Percentiles rank a stretch among this genome's conserved stretches.
These are phyloP conservation scores for Acanthopagrus latus DNA, from an alignment of 2,797 vertebrate genomes.

Conservation along the genomic window DNA sequence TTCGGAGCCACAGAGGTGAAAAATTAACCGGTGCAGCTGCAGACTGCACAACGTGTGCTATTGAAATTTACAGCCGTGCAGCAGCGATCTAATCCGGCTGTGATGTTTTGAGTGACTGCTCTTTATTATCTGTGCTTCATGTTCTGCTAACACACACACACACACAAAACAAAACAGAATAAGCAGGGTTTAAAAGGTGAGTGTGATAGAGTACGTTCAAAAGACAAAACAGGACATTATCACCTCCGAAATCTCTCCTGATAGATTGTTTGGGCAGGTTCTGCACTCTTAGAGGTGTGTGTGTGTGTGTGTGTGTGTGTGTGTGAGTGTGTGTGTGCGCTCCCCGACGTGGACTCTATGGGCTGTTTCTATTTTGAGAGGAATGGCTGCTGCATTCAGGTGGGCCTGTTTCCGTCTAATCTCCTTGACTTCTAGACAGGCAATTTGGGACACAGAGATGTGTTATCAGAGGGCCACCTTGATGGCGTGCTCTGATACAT, in stretches of 20 bases:
- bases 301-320: constrained; percentile 12
- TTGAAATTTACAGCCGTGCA: constrained; percentile 11
- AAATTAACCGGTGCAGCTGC: constrained; percentile 13
- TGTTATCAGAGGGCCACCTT: constrained; percentile 69
- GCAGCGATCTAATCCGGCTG: constrained; percentile 19
- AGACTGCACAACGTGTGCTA: constrained; percentile 10
- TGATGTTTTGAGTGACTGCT: constrained; percentile 1
- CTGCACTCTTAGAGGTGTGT: constrained; percentile 23
- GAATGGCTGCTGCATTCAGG: constrained; percentile 59
- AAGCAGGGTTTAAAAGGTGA: constrained; percentile 43
- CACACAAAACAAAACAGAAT: not conserved
- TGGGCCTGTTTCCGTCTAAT: constrained; percentile 69
- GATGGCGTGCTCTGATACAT: constrained; percentile 68
- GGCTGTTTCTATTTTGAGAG: constrained; percentile 68
- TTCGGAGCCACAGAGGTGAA: constrained; percentile 21
- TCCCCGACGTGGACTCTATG: constrained; percentile 8
- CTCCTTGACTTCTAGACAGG: constrained; percentile 74
- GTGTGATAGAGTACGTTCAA: constrained; percentile 14
- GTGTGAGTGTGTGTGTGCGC: constrained; percentile 1
- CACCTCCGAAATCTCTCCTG: constrained; percentile 18
- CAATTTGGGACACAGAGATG: constrained; percentile 74
- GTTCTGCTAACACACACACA: not conserved
- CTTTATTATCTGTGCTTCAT: constrained; percentile 12
- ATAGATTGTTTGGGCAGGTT: constrained; percentile 31
- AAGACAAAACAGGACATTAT: constrained; percentile 27